These are phyloP conservation scores for Lamprologus sp. DNA, from an alignment of 2,113 vertebrate species.

Conservation along the genomic window DNA sequence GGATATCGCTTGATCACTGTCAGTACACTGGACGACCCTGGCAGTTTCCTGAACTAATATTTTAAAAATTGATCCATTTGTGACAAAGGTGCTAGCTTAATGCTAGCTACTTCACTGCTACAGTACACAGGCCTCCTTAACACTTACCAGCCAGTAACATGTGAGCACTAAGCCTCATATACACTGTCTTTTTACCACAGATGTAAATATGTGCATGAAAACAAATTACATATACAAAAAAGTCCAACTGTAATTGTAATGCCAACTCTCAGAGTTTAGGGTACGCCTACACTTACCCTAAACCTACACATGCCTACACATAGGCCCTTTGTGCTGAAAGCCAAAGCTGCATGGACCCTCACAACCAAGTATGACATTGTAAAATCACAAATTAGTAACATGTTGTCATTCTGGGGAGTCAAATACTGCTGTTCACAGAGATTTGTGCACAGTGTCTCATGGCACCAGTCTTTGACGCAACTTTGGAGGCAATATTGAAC, in stretches of 20 bases:
- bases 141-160: not conserved
- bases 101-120: not conserved
- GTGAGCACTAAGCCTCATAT: not conserved
- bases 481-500: not conserved
- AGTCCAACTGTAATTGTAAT: not conserved
- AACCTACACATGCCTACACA: not conserved
- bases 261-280: not conserved
- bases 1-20: not conserved
- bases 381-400: not conserved
- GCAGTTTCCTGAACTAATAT: not conserved
- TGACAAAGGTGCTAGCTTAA: not conserved
- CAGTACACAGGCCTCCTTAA: not conserved
- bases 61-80: not conserved
- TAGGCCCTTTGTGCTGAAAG: not conserved
- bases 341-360: not conserved
- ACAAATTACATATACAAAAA: not conserved
- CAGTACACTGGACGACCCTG: not conserved
- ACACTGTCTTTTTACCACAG: not conserved
- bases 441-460: not conserved
- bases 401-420: not conserved
- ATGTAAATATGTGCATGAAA: not conserved
- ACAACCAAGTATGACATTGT: not conserved
- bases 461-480: not conserved
- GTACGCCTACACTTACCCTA: not conserved
- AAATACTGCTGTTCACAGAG: not conserved